A percentile compares a stretch with the other conserved stretches of the same genome.
Conservation (phyloP, 2,888 invertebrate species). For the Oscheius onirici region DNA sequence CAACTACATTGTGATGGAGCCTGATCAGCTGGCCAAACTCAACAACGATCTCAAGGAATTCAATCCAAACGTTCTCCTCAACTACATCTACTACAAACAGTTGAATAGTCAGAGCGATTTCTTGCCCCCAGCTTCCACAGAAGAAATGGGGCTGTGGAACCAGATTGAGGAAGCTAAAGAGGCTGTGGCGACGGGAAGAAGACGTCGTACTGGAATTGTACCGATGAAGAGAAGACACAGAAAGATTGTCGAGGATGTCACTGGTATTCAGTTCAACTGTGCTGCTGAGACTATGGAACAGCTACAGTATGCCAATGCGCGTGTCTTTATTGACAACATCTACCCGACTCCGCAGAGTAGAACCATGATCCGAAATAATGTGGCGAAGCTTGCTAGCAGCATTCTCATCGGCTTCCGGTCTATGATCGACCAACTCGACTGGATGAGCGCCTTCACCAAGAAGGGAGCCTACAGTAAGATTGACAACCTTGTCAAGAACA, state of each 20-base stretch:
- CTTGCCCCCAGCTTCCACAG: slow-evolving; percentile 35
- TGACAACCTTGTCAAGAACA: slow-evolving; percentile 63
- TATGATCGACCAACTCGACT: slow-evolving; percentile 65
- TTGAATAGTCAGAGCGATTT: slow-evolving; percentile 44
- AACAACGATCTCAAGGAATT: slow-evolving; percentile 27
- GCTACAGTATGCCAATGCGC: slow-evolving; percentile 61
- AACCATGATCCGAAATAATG: slow-evolving; percentile 47
- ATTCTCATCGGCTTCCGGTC: slow-evolving; percentile 59
- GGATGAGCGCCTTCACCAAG: slow-evolving; percentile 64
- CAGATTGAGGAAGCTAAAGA: too few species aligned
- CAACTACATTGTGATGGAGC: slow-evolving; percentile 47
- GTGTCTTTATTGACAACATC: slow-evolving; percentile 61
- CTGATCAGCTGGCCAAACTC: slow-evolving; percentile 32
- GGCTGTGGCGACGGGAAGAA: neutral
- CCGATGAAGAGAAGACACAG: neutral
- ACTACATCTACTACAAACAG: slow-evolving; percentile 55
- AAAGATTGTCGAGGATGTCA: too few species aligned
- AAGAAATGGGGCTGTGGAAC: neutral
- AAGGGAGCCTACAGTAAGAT: slow-evolving; percentile 63
- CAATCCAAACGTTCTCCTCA: slow-evolving; percentile 45
- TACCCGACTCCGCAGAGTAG: slow-evolving; percentile 48
- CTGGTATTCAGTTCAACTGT: slow-evolving; percentile 31
- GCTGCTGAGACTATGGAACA: slow-evolving; percentile 49
- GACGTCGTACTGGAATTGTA: neutral
- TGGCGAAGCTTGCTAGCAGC: slow-evolving; percentile 52